These are phyloP conservation scores for Pyrgus malvae DNA, from an alignment of 2,888 invertebrate genomes.

Conservation along the genomic window DNA sequence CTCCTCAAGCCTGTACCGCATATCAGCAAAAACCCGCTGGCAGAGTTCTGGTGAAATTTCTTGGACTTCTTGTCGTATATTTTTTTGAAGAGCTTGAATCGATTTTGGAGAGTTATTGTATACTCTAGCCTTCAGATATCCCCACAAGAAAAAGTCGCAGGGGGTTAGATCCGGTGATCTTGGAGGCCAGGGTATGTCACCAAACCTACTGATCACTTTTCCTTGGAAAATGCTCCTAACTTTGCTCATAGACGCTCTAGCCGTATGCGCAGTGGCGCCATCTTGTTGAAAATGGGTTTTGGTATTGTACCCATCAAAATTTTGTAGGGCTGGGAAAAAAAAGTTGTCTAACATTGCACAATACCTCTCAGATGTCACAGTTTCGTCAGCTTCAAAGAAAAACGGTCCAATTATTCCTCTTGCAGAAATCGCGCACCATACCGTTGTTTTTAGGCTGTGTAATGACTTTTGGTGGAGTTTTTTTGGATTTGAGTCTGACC, in stretches of 20 bases:
- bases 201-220: neutral
- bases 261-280: too few species aligned
- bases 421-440: slow-evolving; percentile 27
- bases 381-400: slow-evolving; percentile 28
- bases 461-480: slow-evolving; percentile 26
- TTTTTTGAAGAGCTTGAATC: slow-evolving; percentile 7
- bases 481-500: slow-evolving; percentile 23
- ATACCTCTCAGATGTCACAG: slow-evolving; percentile 23
- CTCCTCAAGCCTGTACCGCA: too few species aligned
- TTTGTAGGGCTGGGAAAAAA: slow-evolving; percentile 25
- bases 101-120: slow-evolving; percentile 8
- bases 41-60: neutral
- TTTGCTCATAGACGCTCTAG: neutral
- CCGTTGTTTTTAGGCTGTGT: slow-evolving; percentile 26
- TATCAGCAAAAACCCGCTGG: too few species aligned
- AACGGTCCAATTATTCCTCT: slow-evolving; percentile 28
- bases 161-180: too few species aligned
- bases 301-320: slow-evolving; percentile 23
- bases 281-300: slow-evolving; percentile 10
- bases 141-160: too few species aligned
- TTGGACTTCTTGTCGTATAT: slow-evolving; percentile 15
- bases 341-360: slow-evolving; percentile 29
- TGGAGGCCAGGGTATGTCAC: too few species aligned
- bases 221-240: neutral
- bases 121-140: slow-evolving; percentile 20